Evolutionary conservation across 2,888 invertebrate species (phyloP).

Genomic region (Automeris io): DNA sequence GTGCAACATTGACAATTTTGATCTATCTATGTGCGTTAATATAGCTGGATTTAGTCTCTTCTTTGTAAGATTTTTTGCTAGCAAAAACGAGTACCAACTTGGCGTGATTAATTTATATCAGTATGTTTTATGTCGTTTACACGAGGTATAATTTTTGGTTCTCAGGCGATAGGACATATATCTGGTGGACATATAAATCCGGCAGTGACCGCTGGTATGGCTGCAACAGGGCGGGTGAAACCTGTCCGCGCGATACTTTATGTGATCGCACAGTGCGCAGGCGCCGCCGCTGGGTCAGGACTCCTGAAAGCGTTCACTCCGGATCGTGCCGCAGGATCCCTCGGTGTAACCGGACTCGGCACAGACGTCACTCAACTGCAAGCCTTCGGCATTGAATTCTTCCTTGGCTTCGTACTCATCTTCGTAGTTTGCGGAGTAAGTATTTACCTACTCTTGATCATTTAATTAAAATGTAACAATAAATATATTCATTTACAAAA

Average conservation of each 20-base stretch:
- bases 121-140: too few relatives aligned
- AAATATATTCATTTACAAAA: too few relatives aligned
- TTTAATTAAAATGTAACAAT: too few relatives aligned
- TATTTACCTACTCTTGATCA: too few relatives aligned
- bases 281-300: constrained; percentile 88
- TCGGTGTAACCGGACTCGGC: constrained; percentile 84
- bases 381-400: constrained; percentile 93
- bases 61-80: too few relatives aligned
- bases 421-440: constrained; percentile 92
- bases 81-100: too few relatives aligned
- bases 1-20: too few relatives aligned
- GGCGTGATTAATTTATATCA: too few relatives aligned
- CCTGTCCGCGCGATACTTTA: constrained; percentile 86
- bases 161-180: constrained; percentile 88
- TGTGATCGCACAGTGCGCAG: constrained; percentile 88
- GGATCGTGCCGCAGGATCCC: constrained; percentile 72
- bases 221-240: constrained; percentile 87
- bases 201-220: constrained; percentile 89
- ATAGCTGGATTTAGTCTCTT: too few relatives aligned
- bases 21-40: too few relatives aligned
- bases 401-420: constrained; percentile 92
- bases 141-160: constrained; percentile 3
- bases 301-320: constrained; percentile 85
- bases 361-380: constrained; percentile 81
- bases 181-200: constrained; percentile 96